phyloP scores from a whole-genome alignment of 30 jellyfish, hydroid and myxozoan species.

The Sanderia malayensis region DNA sequence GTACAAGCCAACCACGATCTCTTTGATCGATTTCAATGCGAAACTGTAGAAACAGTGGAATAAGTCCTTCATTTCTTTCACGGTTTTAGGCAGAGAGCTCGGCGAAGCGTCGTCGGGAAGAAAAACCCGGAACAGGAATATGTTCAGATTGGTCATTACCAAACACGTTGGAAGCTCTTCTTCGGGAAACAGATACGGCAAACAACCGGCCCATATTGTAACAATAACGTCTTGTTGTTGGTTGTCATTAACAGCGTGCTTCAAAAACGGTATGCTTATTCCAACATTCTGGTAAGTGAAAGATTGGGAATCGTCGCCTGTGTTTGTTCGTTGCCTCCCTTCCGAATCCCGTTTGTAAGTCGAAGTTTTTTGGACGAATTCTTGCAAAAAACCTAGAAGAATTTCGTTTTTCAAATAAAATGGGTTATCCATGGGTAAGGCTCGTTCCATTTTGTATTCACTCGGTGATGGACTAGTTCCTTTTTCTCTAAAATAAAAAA shows the following conservation, averaged over 20 bases:
- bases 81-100: conserved; percentile 54
- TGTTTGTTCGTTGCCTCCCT: conserved; percentile 11
- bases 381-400: conserved; percentile 73
- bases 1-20: conserved; percentile 82
- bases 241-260: conserved; percentile 36
- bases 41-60: conserved; percentile 79
- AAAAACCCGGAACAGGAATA: conserved; percentile 79
- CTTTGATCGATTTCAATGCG: conserved; percentile 60
- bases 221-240: conserved; percentile 61
- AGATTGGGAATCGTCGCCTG: conserved; percentile 30
- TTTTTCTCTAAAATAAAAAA: background rate
- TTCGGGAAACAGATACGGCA: conserved; percentile 88
- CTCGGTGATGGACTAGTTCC: background rate
- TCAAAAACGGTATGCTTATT: conserved; percentile 53
- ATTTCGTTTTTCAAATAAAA: conserved; percentile 61
- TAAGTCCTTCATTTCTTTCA: conserved; percentile 58
- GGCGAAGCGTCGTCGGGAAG: conserved; percentile 54
- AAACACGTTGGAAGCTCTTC: conserved; percentile 85
- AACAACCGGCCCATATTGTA: conserved; percentile 89
- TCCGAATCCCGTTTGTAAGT: conserved; percentile 24
- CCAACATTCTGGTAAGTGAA: conserved; percentile 63
- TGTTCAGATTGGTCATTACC: conserved; percentile 75
- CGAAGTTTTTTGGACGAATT: conserved; percentile 62
- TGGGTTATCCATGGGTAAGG: conserved; percentile 74
- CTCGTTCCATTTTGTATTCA: conserved; percentile 18